phyloP scores from a whole-genome alignment of 2,888 invertebrate species.

The Cephus runcator region DNA sequence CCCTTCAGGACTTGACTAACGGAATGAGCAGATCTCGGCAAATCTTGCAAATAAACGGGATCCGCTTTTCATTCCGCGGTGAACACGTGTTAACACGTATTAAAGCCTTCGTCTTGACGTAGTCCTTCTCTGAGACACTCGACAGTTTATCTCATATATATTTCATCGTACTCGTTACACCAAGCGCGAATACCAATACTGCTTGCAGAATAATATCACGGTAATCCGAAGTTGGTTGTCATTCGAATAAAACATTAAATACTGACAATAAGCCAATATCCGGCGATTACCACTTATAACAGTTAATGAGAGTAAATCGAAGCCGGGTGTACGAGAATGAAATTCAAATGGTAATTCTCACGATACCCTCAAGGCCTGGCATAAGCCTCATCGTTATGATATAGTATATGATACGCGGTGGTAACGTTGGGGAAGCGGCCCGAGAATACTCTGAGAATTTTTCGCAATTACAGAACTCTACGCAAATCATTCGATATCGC shows the following conservation, averaged over 20 bases:
- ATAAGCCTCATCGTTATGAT: not conserved
- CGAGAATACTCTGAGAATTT: not conserved
- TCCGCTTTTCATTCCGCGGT: not conserved
- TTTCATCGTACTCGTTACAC: not conserved
- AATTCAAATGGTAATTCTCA: not conserved
- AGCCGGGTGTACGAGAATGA: not conserved
- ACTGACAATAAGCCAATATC: not conserved
- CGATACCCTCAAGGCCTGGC: not conserved
- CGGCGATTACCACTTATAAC: not conserved
- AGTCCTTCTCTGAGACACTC: not conserved
- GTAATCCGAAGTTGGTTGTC: not conserved
- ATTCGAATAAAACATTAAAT: not conserved
- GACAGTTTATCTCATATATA: not conserved
- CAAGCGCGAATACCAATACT: not conserved
- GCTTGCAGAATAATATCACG: not conserved
- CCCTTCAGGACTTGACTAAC: not conserved
- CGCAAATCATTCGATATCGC: constrained; percentile 36
- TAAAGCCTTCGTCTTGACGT: not conserved
- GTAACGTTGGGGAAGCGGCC: not conserved
- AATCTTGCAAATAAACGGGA: not conserved
- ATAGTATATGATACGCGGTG: not conserved
- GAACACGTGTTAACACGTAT: not conserved
- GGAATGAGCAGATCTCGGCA: not conserved
- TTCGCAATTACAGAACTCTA: not conserved
- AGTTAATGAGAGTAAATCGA: not conserved